Percentiles rank a stretch among this genome's conserved stretches.
Conservation (phyloP, 2,888 invertebrate genomes). For the Polydrusus tereticollis region DNA sequence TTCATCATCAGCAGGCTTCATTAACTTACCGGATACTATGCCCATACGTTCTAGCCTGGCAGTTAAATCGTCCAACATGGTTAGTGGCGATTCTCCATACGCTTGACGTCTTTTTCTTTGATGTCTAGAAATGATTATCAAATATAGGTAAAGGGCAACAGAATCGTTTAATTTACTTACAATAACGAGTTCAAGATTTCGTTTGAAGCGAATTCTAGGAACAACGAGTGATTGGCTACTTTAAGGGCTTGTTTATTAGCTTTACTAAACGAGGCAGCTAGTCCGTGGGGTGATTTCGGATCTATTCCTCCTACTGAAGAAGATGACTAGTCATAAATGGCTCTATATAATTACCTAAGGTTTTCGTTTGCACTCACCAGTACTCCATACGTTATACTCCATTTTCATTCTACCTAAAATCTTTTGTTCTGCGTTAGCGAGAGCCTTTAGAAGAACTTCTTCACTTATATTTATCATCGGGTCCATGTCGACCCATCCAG, state of each 20-base stretch:
- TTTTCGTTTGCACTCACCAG: no score
- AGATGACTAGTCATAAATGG: no score
- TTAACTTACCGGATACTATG: constrained; percentile 77
- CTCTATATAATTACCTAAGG: no score
- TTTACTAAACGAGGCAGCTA: constrained; percentile 91
- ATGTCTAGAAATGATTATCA: constrained; percentile 48
- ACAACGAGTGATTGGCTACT: constrained; percentile 87
- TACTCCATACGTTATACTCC: constrained; percentile 86
- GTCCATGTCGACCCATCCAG: constrained; percentile 80
- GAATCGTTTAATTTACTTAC: no score
- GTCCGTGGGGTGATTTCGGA: constrained; percentile 87
- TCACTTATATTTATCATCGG: constrained; percentile 76
- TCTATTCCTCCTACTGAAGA: constrained; percentile 81
- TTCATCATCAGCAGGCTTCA: constrained; percentile 73
- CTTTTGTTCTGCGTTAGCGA: constrained; percentile 84
- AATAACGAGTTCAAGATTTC: constrained; percentile 81
- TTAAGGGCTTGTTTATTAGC: constrained; percentile 87
- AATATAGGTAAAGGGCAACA: no score
- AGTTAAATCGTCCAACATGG: constrained; percentile 76
- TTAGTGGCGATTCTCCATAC: constrained; percentile 75
- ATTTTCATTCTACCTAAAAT: constrained; percentile 81
- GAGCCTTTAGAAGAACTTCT: constrained; percentile 79
- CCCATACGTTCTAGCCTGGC: constrained; percentile 86
- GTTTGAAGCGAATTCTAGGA: constrained; percentile 89
- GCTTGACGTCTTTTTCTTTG: constrained; percentile 80